phyloP scores from a whole-genome alignment of 1,140 invertebrate genomes.

The Halictus rubicundus region DNA sequence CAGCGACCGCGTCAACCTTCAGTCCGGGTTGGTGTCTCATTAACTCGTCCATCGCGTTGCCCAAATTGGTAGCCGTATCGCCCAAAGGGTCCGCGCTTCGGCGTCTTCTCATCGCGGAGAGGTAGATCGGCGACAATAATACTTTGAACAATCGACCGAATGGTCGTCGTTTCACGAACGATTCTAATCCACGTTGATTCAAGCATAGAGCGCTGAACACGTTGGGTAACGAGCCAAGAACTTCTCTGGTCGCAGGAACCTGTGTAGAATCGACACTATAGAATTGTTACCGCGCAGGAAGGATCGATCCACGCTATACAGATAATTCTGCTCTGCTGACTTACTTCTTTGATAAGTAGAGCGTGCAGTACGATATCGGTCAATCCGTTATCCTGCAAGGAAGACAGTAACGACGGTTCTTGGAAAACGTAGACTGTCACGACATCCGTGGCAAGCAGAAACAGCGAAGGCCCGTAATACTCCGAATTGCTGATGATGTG shows the following conservation, averaged over 20 bases:
- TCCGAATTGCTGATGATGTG: conserved; percentile 96
- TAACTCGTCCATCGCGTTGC: conserved; percentile 95
- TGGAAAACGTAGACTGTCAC: conserved; percentile 97
- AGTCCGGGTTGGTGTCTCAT: conserved; percentile 95
- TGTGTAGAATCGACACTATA: conserved; percentile 65
- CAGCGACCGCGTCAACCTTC: conserved; percentile 88
- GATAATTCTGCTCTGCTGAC: conserved; percentile 18
- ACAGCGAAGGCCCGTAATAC: conserved; percentile 94
- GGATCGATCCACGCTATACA: too few species aligned
- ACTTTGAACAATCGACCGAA: conserved; percentile 93
- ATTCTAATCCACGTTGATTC: conserved; percentile 90
- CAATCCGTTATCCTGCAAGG: conserved; percentile 93
- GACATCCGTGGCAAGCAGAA: conserved; percentile 94
- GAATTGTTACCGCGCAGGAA: not conserved
- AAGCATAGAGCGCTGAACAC: conserved; percentile 95
- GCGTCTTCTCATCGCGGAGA: conserved; percentile 92
- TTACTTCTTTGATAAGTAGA: conserved; percentile 91
- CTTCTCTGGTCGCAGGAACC: conserved; percentile 93
- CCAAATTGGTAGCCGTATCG: conserved; percentile 94
- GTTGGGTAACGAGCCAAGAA: conserved; percentile 93
- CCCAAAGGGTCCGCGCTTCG: conserved; percentile 91
- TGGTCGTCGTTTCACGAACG: conserved; percentile 91
- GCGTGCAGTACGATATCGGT: conserved; percentile 94
- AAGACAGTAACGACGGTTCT: conserved; percentile 92
- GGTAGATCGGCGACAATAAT: conserved; percentile 90